Evolutionary conservation across 23 tunicate species (phyloP).

Genomic region (Trididemnum clinides): DNA sequence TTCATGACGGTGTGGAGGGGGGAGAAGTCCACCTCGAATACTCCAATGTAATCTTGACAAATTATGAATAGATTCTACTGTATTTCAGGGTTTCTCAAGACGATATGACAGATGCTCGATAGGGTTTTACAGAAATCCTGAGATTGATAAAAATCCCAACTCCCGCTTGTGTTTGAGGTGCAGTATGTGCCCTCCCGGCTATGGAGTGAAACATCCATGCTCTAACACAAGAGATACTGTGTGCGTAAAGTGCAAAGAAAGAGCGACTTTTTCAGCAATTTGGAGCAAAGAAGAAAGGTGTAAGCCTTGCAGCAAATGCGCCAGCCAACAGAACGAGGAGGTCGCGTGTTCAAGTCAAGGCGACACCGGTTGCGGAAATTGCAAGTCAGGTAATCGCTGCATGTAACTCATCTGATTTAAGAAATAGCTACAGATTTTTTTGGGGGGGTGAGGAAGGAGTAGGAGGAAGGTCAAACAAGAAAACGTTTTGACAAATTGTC

Average conservation of each 20-base stretch:
- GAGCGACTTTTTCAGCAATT: neutral
- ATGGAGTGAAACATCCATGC: neutral
- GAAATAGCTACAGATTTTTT: too few species aligned
- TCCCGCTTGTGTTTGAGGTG: neutral
- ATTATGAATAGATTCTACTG: too few species aligned
- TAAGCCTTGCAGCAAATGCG: conserved; percentile 1
- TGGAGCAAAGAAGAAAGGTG: neutral
- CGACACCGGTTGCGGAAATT: conserved; percentile 21
- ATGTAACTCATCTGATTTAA: too few species aligned
- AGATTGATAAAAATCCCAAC: neutral
- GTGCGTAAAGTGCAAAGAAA: neutral
- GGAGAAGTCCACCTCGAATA: too few species aligned
- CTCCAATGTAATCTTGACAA: too few species aligned
- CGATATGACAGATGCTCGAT: neutral
- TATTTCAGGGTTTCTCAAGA: neutral
- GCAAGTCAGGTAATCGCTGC: conserved; percentile 22
- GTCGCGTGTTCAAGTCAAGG: neutral
- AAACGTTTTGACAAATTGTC: too few species aligned
- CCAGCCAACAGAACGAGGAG: neutral
- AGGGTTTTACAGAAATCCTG: conserved; percentile 18
- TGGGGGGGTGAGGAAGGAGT: too few species aligned
- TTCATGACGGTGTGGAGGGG: too few species aligned
- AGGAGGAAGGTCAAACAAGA: too few species aligned
- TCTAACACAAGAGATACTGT: neutral
- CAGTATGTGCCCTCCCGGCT: conserved; percentile 1